Base-by-base conservation (phyloP, 2,797 vertebrate genomes). In the Cygnus olor region DNA sequence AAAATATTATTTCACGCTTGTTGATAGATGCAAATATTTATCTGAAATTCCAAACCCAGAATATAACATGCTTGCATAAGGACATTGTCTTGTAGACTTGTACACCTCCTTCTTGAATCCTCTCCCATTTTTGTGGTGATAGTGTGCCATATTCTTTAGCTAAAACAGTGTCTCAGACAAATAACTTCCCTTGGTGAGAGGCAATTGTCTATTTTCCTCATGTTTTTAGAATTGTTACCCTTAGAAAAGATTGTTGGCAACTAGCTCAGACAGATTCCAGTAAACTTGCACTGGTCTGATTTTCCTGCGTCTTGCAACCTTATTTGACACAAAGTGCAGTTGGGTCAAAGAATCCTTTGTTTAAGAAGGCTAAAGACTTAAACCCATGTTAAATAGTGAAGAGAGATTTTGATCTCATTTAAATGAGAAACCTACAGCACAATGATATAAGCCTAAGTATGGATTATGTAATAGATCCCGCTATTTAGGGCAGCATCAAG, bases 381-480 rank as follows among this genome's bases (percentile, higher is more conserved):
- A 92, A 19, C 15, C 47, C 2, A 4, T 70, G 60, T 51, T 94
- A 83, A 89, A 54, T 58, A 80, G 57, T 2, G 9, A 60, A 5
- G 71, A 44, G 42, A 87, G 85, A 81, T 85, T 94, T 91, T 95
- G 65, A 57, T 91, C 76, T 94, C 20, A 38, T 93, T 94, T 73
- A 81, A 88, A 94, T 91, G 70, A 91, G 65, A 90, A 68, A 42
- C 51, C 44, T 92, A 44, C 38, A 81, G 77, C 71, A 32, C 34
- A 32, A 34, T 93, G 74, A 83, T 63, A 88, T 93, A 89, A 91
- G 80, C n/a, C 61, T 80, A 65, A 94, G 74, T 84, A 74, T 79
- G 88, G 90, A 94, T 96, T 95, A 90, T 94, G 73, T 89, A 94
- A 91, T 47, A 79, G 77, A 86, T 81, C 80, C 66, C 89, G 51